Evolutionary conservation across 2,888 invertebrate species (phyloP), one percentile per base, ranked within the genome.

Genomic region (Eristalinus sepulchralis): DNA sequence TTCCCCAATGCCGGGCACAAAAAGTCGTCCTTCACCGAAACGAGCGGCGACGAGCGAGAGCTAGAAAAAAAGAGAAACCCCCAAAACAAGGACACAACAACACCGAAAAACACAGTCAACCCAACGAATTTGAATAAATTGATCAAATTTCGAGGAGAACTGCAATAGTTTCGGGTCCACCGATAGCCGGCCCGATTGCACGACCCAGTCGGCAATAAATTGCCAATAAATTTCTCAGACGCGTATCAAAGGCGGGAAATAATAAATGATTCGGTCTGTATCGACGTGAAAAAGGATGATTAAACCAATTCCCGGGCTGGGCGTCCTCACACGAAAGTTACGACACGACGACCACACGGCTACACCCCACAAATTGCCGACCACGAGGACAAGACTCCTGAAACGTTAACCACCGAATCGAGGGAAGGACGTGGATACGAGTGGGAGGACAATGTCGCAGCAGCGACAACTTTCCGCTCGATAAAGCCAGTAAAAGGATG

Each of bases 401-500:
- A 72, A 85, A 73, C 72, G 68, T 68, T 72, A 71, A 60, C 62
- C 73, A 82, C 81, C 78, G 70, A 82, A 85, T 82, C 78, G 73
- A 39, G 31, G 47, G 17, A 1, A 1, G 8, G 3, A 17, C n/a
- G n/a, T 13, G 5, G 36, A 11, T 36, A 13, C n/a, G 39, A 17
- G 39, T 47, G 17, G 47, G 60, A 82, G 68, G 67, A 77, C 59
- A 73, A 77, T 77, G 82, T 82, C 84, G 76, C 68, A 73, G 72
- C 64, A 85, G 64, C 78, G 82, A 82, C 85, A 85, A 82, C 85
- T 82, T 85, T 85, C 72, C 82, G 82, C 77, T 85, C 82, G 68
- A 85, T 85, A 85, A 82, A 82, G 64, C 68, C 33, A 72, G 64
- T 68, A 68, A 78, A 82, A 85, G 72, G 77, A 82, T 82, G 60